Conservation (phyloP, 1,140 invertebrate species). For the Uloborus diversus region DNA sequence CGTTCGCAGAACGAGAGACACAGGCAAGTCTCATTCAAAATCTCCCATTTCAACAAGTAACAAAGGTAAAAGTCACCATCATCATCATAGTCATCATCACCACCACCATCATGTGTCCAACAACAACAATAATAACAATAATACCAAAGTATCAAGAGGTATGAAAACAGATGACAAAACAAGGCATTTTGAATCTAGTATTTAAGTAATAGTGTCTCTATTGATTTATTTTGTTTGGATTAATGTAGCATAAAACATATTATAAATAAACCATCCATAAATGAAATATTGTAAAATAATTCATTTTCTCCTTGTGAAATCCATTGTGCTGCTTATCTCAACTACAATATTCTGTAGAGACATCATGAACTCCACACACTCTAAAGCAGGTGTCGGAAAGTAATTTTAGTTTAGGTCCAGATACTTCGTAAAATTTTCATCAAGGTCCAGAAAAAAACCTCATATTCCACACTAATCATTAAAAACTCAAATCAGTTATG, state of each 20-base stretch:
- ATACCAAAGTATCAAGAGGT: conserved; percentile 14
- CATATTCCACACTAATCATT: neutral
- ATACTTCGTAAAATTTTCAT: no score
- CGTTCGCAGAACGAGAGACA: conserved; percentile 20
- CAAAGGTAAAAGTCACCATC: conserved; percentile 16
- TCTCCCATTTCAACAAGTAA: conserved; percentile 16
- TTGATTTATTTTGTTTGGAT: neutral
- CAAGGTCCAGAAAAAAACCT: neutral
- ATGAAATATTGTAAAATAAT: neutral
- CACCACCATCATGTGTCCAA: conserved; percentile 22
- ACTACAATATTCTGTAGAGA: neutral
- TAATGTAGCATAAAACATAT: conserved; percentile 26
- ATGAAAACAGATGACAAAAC: conserved; percentile 32
- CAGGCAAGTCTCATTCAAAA: conserved; percentile 33
- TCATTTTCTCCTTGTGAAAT: neutral
- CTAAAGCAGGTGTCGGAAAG: no score
- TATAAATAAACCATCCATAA: conserved; percentile 50
- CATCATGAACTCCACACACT: neutral
- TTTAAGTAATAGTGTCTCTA: neutral
- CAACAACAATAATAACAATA: conserved; percentile 25
- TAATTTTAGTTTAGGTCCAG: no score
- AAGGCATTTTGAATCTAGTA: conserved; percentile 41
- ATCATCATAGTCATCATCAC: conserved; percentile 32
- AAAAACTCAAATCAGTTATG: neutral
- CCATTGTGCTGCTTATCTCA: neutral